Conservation (phyloP, 2,888 invertebrate species). For the Metallyticus violacea region DNA sequence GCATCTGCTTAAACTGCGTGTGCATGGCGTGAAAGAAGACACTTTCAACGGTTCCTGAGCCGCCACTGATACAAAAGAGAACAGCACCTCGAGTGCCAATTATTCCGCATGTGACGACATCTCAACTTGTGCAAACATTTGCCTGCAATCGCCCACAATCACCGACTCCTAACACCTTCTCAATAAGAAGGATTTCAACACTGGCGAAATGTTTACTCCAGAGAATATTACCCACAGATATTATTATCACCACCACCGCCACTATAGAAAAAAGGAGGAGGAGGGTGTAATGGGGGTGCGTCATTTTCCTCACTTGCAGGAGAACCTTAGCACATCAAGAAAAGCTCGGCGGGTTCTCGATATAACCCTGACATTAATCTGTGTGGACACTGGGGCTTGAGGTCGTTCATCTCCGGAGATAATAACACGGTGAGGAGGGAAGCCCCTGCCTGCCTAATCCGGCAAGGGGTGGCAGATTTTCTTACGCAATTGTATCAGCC, state of each 20-base stretch:
- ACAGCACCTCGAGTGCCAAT: neutral
- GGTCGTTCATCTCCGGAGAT: slow-evolving; percentile 10
- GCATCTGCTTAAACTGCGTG: too few species aligned
- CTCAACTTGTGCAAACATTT: neutral
- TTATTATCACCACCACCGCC: neutral
- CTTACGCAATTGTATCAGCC: neutral
- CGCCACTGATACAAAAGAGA: neutral
- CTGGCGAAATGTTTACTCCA: neutral
- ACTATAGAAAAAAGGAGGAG: neutral
- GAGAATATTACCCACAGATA: neutral
- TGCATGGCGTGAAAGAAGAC: too few species aligned
- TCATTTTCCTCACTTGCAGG: neutral
- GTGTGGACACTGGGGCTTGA: slow-evolving; percentile 16
- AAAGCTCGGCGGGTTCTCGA: neutral
- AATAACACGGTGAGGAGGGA: neutral
- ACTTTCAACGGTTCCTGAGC: neutral
- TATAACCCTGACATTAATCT: slow-evolving; percentile 4
- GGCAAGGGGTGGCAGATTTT: neutral
- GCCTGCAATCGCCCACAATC: neutral
- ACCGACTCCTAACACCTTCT: neutral
- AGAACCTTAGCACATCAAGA: neutral
- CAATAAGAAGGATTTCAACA: neutral
- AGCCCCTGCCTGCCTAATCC: neutral
- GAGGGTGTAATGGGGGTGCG: neutral
- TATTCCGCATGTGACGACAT: neutral